Percentiles rank a stretch among this genome's conserved stretches.
Evolutionary conservation across 2,888 invertebrate species (phyloP).

Genomic region (Thyatira batis): DNA sequence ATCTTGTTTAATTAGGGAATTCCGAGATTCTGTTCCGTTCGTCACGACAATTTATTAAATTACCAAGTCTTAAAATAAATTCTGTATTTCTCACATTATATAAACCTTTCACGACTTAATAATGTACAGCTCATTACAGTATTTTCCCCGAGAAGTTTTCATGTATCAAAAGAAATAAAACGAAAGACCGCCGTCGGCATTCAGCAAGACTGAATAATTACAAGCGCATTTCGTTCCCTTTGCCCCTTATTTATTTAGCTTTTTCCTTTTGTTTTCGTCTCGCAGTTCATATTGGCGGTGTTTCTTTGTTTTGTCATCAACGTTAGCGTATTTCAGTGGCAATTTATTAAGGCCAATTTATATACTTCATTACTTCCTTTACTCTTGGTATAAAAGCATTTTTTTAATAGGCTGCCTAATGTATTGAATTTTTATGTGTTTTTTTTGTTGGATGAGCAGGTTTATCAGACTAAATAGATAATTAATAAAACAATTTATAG

Average conservation of each 20-base stretch:
- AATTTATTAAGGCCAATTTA: slow-evolving; percentile 20
- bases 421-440: not conserved
- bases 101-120: not conserved
- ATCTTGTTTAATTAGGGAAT: too few species aligned
- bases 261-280: slow-evolving; percentile 25
- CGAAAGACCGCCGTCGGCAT: slow-evolving; percentile 45
- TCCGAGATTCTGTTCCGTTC: too few species aligned
- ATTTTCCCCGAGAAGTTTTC: not conserved
- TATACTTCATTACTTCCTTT: not conserved
- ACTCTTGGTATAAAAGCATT: not conserved
- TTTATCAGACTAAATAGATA: too few species aligned
- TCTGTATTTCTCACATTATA: not conserved
- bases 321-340: slow-evolving; percentile 19
- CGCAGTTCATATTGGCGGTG: slow-evolving; percentile 14
- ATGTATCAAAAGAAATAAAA: not conserved
- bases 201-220: slow-evolving; percentile 36
- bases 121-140: not conserved
- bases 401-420: not conserved
- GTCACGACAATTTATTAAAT: not conserved
- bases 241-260: slow-evolving; percentile 25
- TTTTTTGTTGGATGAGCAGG: too few species aligned
- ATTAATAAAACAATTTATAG: too few species aligned
- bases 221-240: slow-evolving; percentile 24
- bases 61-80: not conserved
- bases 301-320: slow-evolving; percentile 36